Evolutionary conservation across 2,888 invertebrate species (phyloP).

Genomic region (Cataglyphis cursor): DNA sequence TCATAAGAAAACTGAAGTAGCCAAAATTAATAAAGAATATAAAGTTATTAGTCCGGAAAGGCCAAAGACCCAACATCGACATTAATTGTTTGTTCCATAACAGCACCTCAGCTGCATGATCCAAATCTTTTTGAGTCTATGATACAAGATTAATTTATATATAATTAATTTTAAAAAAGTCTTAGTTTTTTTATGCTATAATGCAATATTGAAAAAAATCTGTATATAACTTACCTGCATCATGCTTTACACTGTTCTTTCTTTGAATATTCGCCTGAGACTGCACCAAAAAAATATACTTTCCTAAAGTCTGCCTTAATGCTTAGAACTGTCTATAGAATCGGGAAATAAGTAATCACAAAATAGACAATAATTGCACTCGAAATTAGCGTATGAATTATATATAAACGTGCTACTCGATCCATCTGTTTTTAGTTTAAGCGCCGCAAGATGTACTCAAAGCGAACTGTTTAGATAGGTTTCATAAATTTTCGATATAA

Average conservation of each 20-base stretch:
- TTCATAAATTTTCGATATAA: neutral
- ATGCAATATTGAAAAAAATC: neutral
- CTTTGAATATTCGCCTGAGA: constrained; percentile 20
- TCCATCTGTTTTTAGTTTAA: neutral
- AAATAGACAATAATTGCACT: neutral
- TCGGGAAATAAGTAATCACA: neutral
- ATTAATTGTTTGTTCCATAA: constrained; percentile 77
- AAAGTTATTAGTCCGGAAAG: constrained; percentile 69
- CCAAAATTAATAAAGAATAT: constrained; percentile 74
- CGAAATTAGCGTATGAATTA: constrained; percentile 31
- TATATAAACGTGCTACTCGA: constrained; percentile 30
- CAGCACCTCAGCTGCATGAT: constrained; percentile 72
- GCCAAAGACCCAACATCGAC: constrained; percentile 79
- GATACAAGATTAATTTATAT: neutral
- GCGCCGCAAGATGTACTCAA: neutral
- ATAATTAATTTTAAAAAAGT: neutral
- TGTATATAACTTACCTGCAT: constrained; percentile 3
- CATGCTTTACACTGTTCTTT: neutral
- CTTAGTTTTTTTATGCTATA: neutral
- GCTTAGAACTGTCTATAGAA: constrained; percentile 43
- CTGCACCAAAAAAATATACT: constrained; percentile 20
- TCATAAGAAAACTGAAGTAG: constrained; percentile 78
- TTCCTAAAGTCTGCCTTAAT: neutral
- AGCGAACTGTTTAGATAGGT: neutral
- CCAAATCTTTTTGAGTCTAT: constrained; percentile 63